A percentile compares a stretch with the other conserved stretches of the same genome.
Evolutionary conservation across 2,888 invertebrate species (phyloP).

Genomic region (Steromphala cineraria): DNA sequence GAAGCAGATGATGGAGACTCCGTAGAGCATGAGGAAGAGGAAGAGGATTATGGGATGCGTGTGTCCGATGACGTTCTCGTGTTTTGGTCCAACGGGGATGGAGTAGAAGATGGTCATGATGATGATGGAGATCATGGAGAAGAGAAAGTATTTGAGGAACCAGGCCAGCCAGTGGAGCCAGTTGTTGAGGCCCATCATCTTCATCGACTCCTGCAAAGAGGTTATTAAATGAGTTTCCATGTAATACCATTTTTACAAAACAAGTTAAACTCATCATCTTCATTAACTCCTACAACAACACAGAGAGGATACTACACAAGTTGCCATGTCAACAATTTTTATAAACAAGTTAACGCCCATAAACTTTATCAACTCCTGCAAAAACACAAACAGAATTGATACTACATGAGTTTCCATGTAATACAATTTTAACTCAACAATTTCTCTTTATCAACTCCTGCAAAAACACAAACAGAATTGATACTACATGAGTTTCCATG

Average conservation of each 20-base stretch:
- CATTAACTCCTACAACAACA: too few species aligned
- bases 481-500: too few species aligned
- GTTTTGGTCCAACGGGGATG: slow-evolving; percentile 44
- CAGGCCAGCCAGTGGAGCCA: slow-evolving; percentile 92
- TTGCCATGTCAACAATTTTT: too few species aligned
- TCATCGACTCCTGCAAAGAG: slow-evolving; percentile 86
- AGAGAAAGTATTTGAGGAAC: slow-evolving; percentile 86
- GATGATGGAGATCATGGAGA: slow-evolving; percentile 80
- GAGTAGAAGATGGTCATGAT: slow-evolving; percentile 74
- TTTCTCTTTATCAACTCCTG: slow-evolving; percentile 94
- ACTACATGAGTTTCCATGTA: neutral
- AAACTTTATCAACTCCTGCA: slow-evolving; percentile 92
- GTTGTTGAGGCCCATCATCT: slow-evolving; percentile 90
- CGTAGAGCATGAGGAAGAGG: slow-evolving; percentile 84
- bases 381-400: too few species aligned
- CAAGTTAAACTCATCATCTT: too few species aligned
- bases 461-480: too few species aligned
- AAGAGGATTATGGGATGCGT: slow-evolving; percentile 83
- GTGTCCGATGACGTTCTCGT: slow-evolving; percentile 81
- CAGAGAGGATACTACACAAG: too few species aligned
- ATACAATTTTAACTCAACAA: too few species aligned
- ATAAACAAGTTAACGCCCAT: slow-evolving; percentile 91
- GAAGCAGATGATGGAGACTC: slow-evolving; percentile 84
- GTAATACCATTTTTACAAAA: neutral
- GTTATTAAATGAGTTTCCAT: neutral